phyloP scores from a whole-genome alignment of 1,140 invertebrate genomes.

The Scaptomyza pallida region DNA sequence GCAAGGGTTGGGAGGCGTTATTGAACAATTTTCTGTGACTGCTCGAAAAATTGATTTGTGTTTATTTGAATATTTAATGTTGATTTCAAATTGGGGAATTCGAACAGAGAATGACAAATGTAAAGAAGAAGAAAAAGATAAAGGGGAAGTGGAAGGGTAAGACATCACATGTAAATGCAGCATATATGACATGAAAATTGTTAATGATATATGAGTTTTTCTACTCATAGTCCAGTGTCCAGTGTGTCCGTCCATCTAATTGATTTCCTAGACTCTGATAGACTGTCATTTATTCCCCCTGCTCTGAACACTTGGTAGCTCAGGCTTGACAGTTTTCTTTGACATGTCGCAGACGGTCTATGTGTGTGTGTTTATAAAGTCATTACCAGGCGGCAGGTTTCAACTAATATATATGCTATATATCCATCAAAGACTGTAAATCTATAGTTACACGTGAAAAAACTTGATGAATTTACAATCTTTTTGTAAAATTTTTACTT shows the following conservation, averaged over 20 bases:
- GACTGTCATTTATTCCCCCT: neutral
- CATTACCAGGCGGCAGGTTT: conserved; percentile 42
- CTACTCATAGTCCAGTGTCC: conserved; percentile 28
- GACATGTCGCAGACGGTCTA: conserved; percentile 17
- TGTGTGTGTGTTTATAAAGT: conserved; percentile 64
- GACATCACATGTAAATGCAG: conserved; percentile 60
- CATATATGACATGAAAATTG: conserved; percentile 72
- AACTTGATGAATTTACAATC: neutral
- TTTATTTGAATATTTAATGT: conserved; percentile 75
- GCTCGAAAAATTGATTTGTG: conserved; percentile 26
- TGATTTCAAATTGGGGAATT: conserved; percentile 34
- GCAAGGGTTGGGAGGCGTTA: conserved; percentile 36
- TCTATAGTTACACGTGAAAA: conserved; percentile 5
- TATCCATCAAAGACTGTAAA: neutral
- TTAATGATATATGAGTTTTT: conserved; percentile 77
- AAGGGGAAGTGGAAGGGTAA: conserved; percentile 39
- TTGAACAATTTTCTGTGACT: conserved; percentile 39
- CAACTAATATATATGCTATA: neutral
- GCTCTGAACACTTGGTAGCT: neutral
- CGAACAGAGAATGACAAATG: conserved; percentile 35
- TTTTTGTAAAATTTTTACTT: too few species aligned
- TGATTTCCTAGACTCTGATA: conserved; percentile 51
- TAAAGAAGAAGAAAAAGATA: neutral
- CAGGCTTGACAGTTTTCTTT: conserved; percentile 37
- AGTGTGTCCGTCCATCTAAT: conserved; percentile 53